Percentiles rank a stretch among this genome's conserved stretches.
Evolutionary conservation across 2,888 invertebrate genomes (phyloP).

Genomic region (Drosophila peninsularis): DNA sequence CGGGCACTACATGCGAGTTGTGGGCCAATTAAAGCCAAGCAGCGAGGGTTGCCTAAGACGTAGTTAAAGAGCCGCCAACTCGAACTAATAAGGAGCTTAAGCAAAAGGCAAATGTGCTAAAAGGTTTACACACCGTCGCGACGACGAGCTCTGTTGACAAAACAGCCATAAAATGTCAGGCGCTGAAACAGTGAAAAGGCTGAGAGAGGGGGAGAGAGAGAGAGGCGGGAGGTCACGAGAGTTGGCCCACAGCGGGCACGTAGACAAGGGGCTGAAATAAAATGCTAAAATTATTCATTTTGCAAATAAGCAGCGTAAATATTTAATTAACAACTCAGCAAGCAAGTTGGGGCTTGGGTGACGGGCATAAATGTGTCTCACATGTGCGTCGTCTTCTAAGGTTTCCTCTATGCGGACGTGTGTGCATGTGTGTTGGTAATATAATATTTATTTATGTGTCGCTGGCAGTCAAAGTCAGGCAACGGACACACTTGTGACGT

Average conservation of each 20-base stretch:
- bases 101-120: slow-evolving; percentile 59
- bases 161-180: slow-evolving; percentile 62
- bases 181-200: slow-evolving; percentile 28
- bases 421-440: slow-evolving; percentile 56
- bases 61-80: slow-evolving; percentile 56
- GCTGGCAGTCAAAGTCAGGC: slow-evolving; percentile 43
- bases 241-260: background rate
- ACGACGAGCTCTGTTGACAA: slow-evolving; percentile 50
- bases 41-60: slow-evolving; percentile 12
- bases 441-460: slow-evolving; percentile 71
- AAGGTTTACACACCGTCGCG: slow-evolving; percentile 46
- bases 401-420: slow-evolving; percentile 48
- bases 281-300: slow-evolving; percentile 81
- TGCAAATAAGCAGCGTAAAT: slow-evolving; percentile 81
- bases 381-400: slow-evolving; percentile 55
- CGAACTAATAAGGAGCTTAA: slow-evolving; percentile 53
- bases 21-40: slow-evolving; percentile 49
- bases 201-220: background rate
- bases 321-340: slow-evolving; percentile 80
- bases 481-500: slow-evolving; percentile 11
- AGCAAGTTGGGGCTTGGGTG: slow-evolving; percentile 6
- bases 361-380: slow-evolving; percentile 6
- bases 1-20: slow-evolving; percentile 15
- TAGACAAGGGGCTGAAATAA: slow-evolving; percentile 65
- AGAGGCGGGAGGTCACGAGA: background rate